A percentile compares a stretch with the other conserved stretches of the same genome.
Evolutionary conservation across 2,888 invertebrate species (phyloP).

Genomic region (Merodon equestris): DNA sequence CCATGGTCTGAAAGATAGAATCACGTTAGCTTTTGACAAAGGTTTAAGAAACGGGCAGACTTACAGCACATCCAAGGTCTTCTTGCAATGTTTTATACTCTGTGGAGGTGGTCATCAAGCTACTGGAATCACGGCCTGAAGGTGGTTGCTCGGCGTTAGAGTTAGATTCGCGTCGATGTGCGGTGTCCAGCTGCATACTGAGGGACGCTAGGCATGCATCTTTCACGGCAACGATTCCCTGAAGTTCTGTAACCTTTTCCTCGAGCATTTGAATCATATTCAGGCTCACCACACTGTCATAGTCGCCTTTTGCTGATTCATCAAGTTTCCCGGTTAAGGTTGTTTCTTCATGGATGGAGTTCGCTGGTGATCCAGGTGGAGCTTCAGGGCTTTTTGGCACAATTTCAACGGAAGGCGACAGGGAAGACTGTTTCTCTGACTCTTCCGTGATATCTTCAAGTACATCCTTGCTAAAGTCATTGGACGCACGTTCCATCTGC

Average conservation of each 20-base stretch:
- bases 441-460: conserved; percentile 79
- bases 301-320: conserved; percentile 34
- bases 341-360: conserved; percentile 38
- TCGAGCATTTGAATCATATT: conserved; percentile 76
- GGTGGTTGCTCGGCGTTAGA: conserved; percentile 72
- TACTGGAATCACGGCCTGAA: conserved; percentile 77
- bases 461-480: conserved; percentile 76
- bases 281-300: conserved; percentile 73
- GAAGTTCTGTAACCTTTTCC: conserved; percentile 75
- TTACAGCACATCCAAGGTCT: conserved; percentile 85
- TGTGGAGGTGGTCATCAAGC: conserved; percentile 80
- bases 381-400: conserved; percentile 21
- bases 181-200: conserved; percentile 75
- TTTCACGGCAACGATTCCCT: conserved; percentile 75
- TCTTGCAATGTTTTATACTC: conserved; percentile 87
- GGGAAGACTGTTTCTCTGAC: conserved; percentile 72
- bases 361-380: conserved; percentile 38
- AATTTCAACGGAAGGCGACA: conserved; percentile 51
- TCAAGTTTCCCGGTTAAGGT: conserved; percentile 36
- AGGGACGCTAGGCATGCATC: conserved; percentile 75
- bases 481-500: conserved; percentile 77
- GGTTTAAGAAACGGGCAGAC: conserved; percentile 19
- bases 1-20: conserved; percentile 82
- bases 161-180: conserved; percentile 71
- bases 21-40: background rate